Evolutionary conservation across 1,140 invertebrate genomes (phyloP), one percentile per base, ranked within the genome.

Genomic region (Bombus soroeensis): DNA sequence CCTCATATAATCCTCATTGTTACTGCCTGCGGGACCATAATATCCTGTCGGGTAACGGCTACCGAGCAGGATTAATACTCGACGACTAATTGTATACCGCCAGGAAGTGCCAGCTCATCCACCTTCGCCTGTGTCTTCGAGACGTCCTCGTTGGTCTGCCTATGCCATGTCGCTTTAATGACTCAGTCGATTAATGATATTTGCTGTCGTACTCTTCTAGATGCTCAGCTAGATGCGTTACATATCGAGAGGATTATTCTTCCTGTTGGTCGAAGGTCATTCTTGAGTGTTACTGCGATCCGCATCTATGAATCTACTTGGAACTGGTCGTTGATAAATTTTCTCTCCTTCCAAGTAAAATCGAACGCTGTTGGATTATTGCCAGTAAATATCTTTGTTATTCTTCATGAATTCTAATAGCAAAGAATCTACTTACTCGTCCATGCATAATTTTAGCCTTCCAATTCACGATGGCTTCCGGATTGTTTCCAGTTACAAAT

Each of bases 1-100:
- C 87, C 87, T 90, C 90, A 91, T 93, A 93, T 94, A 93, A 94
- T 94, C 93, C 93, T 92, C 93, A 93, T 94, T 94, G 93, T 94
- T 94, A 92, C 93, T 88, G 92, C 92, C 91, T 92, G 90, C 91
- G 91, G 92, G 90, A 92, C 90, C 92, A 93, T 93, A 93, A 93
- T 94, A 93, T 93, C 91, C 93, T 92, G 93, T 92, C 91, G 92
- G 89, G 88, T 89, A 93, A 93, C 90, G 89, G 92, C 90, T 89
- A 91, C 88, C 91, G 86, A 88, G 81, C 92, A 92, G 92, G 92
- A 93, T 94, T 94, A 94, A 94, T 94, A 93, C 92, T 85, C 89
- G 84, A 88, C 93, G 90, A 92, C 93, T 94, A 94, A 94, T 94
- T 94, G 92, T 93, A 91, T 89, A 92, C 80, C 86, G 87, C 1